These are phyloP conservation scores for Brotogeris chrysoptera DNA, from an alignment of 2,797 vertebrate genomes.

Conservation along the genomic window DNA sequence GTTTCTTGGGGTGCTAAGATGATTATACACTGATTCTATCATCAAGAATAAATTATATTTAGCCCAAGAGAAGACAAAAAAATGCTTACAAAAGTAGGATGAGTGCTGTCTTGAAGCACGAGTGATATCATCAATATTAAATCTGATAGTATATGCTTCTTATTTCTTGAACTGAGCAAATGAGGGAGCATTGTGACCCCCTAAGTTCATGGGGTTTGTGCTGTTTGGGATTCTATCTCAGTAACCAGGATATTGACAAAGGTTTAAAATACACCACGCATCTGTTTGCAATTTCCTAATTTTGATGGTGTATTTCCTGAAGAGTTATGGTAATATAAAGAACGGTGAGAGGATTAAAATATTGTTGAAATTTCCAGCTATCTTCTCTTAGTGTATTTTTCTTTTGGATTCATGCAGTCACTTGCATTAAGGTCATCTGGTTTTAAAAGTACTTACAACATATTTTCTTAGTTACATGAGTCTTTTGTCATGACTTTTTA, in stretches of 20 bases:
- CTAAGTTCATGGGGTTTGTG: not conserved
- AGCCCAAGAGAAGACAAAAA: not conserved
- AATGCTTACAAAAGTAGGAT: not conserved
- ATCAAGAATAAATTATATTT: not conserved
- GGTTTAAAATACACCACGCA: not conserved
- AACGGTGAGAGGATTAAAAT: slow-evolving; percentile 35
- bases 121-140: not conserved
- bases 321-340: slow-evolving; percentile 15
- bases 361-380: slow-evolving; percentile 39
- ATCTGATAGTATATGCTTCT: not conserved
- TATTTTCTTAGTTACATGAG: slow-evolving; percentile 26
- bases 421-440: slow-evolving; percentile 25
- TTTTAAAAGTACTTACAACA: slow-evolving; percentile 4
- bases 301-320: slow-evolving; percentile 28
- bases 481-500: slow-evolving; percentile 19
- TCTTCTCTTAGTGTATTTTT: slow-evolving; percentile 23
- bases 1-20: not conserved
- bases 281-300: slow-evolving; percentile 2
- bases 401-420: slow-evolving; percentile 14
- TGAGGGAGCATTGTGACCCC: not conserved
- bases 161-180: not conserved
- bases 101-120: not conserved
- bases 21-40: not conserved
- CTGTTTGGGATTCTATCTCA: not conserved
- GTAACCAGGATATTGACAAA: not conserved